Base-by-base conservation (phyloP, 2,113 vertebrate species). In the Laticauda laticaudata region DNA sequence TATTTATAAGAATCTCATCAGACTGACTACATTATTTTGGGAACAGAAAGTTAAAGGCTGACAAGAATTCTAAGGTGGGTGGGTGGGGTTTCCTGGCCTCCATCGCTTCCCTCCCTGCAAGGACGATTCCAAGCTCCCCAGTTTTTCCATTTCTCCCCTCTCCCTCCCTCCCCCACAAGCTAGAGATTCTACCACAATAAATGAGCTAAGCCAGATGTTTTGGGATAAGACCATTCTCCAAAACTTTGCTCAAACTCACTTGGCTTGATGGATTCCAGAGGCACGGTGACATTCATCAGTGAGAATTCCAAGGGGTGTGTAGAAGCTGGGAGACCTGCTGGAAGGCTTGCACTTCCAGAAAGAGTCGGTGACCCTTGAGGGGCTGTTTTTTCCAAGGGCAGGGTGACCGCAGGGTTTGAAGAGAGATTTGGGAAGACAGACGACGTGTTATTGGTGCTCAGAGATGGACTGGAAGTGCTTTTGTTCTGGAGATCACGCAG, bases 221-320 rank as follows among this genome's bases (percentile, higher is more conserved):
- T 87, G 88, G n/a, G 3, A 24, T 21, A 18, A 6, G 5, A 29
- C n/a, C 20, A 29, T 2, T 1, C 86, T 69, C 5, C 39, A 8
- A 64, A 0, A 2, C 59, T 87, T 23, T 48, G 88, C 81, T 23
- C 93, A 45, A 0, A 1, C 99, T 98, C 97, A 99, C 99, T 99
- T n/a, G 99, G 99, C 96, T 98, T 99, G 97, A 99, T 98, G 51
- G 98, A 98, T 95, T 99, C 99, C 97, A 99, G 98, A 95, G 99
- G 98, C 96, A 99, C 98, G 45, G 97, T 98, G 92, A 99, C 96
- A 54, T 97, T 98, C 93, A 98, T 96, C 15, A 99, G 97, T 0
- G 99, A 98, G 93, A 99, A 97, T 95, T 98, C 98, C 3, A 97
- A 97, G 3, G 96, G 96, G 26, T 96, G 92, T 0, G 48, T 5